phyloP scores from a whole-genome alignment of 2,888 invertebrate species.

The Nephrotoma guestfalica region DNA sequence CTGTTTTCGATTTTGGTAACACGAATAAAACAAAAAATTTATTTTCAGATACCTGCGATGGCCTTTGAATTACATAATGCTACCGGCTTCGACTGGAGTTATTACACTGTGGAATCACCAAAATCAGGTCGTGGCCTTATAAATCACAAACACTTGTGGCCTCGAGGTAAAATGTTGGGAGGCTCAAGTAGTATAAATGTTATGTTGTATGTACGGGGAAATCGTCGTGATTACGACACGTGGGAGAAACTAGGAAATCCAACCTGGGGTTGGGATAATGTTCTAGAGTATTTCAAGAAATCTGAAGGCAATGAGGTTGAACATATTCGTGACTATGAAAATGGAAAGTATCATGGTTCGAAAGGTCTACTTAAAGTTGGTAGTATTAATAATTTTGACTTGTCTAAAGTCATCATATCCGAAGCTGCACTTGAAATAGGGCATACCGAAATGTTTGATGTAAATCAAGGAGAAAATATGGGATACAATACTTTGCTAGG shows the following conservation, averaged over 20 bases:
- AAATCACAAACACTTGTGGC: conserved; percentile 18
- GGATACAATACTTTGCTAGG: conserved; percentile 28
- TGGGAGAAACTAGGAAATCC: conserved; percentile 45
- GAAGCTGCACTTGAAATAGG: conserved; percentile 35
- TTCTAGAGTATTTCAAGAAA: conserved; percentile 66
- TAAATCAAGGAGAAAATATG: conserved; percentile 11
- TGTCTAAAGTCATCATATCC: conserved; percentile 28
- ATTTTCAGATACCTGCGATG: neutral
- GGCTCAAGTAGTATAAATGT: conserved; percentile 35
- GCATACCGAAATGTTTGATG: conserved; percentile 12
- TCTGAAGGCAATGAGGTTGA: conserved; percentile 51
- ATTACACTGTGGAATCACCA: conserved; percentile 19
- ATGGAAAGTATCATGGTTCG: conserved; percentile 24
- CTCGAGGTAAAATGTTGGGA: conserved; percentile 4
- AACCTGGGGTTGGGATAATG: conserved; percentile 59
- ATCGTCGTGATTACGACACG: conserved; percentile 44
- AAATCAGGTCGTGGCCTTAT: conserved; percentile 18
- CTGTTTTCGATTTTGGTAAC: neutral
- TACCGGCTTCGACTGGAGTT: conserved; percentile 18
- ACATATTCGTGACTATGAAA: conserved; percentile 8
- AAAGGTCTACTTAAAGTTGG: conserved; percentile 36
- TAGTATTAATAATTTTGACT: conserved; percentile 22
- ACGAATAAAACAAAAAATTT: conserved; percentile 15
- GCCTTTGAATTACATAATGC: neutral
- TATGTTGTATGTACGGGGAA: conserved; percentile 50